These are phyloP conservation scores for Cosmia trapezina DNA, from an alignment of 2,888 invertebrate species.

Conservation along the genomic window DNA sequence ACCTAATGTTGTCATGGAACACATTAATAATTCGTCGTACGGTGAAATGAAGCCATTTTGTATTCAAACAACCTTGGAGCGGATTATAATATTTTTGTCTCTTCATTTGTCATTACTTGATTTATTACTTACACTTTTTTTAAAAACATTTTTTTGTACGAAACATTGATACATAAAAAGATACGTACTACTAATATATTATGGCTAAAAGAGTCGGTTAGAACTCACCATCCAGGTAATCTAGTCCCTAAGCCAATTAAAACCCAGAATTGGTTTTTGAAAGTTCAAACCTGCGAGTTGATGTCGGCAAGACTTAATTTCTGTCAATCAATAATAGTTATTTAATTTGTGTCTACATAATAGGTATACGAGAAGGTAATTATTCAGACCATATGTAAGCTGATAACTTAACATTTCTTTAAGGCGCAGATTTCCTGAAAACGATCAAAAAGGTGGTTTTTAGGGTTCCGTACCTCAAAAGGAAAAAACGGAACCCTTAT, in stretches of 20 bases:
- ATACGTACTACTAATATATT: background rate
- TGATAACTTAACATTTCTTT: background rate
- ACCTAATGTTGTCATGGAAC: constrained; percentile 10
- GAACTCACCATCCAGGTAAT: background rate
- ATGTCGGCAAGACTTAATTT: background rate
- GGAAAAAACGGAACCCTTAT: too few species aligned
- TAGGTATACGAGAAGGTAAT: background rate
- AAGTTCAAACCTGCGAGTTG: background rate
- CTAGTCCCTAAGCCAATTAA: background rate
- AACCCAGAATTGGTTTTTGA: background rate
- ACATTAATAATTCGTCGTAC: constrained; percentile 10
- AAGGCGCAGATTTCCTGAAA: too few species aligned
- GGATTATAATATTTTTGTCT: background rate
- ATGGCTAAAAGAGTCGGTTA: background rate
- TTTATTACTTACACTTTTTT: constrained; percentile 11
- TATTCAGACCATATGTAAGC: background rate
- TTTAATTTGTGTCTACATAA: background rate
- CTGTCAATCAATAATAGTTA: background rate
- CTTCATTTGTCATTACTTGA: constrained; percentile 27
- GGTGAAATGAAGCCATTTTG: constrained; percentile 11
- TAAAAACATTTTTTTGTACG: background rate
- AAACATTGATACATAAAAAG: background rate
- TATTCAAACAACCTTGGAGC: constrained; percentile 24
- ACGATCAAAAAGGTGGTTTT: too few species aligned
- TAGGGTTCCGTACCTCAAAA: too few species aligned